Conservation (phyloP, 2,797 vertebrate species). For the Knipowitschia caucasica region DNA sequence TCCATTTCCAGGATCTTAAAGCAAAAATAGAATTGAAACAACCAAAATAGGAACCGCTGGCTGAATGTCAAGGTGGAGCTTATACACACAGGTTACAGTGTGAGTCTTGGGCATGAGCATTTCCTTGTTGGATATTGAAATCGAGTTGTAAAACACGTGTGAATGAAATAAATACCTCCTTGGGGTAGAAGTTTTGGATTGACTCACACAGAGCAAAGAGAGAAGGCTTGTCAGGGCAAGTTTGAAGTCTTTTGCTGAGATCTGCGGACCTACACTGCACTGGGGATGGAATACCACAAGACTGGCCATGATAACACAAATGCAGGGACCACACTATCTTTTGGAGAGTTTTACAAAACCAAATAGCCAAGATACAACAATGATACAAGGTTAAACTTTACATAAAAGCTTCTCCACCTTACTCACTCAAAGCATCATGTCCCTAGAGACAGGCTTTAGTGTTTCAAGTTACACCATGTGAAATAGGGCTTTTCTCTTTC, state of each 20-base stretch:
- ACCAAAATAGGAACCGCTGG: no score
- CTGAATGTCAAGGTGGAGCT: no score
- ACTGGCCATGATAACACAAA: background rate
- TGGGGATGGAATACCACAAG: background rate
- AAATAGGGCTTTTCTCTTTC: no score
- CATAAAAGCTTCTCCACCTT: no score
- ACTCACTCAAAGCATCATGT: no score
- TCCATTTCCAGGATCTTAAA: no score
- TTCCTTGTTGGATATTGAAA: no score
- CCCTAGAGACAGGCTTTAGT: no score
- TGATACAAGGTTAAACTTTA: background rate
- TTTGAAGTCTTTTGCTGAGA: background rate
- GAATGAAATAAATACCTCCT: conserved; percentile 1
- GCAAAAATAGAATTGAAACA: no score
- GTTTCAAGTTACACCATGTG: no score
- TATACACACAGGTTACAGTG: no score
- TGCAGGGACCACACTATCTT: background rate
- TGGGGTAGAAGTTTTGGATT: background rate
- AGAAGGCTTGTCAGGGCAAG: background rate
- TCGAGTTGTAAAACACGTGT: background rate
- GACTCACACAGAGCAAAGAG: background rate
- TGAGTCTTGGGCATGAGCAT: no score
- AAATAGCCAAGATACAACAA: background rate
- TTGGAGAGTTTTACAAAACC: background rate
- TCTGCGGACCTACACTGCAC: background rate